Base-by-base conservation (phyloP, 2,888 invertebrate species). In the Drosophila kambysellisi region DNA sequence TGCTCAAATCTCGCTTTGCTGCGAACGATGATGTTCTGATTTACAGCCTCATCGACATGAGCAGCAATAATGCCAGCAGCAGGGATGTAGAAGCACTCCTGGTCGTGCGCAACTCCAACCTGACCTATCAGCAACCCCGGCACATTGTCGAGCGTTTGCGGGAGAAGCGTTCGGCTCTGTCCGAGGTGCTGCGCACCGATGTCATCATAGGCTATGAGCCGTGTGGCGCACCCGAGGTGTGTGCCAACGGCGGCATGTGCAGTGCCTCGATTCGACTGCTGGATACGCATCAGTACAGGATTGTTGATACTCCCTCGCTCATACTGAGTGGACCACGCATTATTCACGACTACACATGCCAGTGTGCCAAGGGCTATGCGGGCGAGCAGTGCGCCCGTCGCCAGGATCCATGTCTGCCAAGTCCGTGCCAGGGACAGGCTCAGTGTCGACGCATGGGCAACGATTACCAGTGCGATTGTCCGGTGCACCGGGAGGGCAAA, bases 331-430 rank as follows among this genome's bases (percentile, higher is more conserved):
- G 97, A 0, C 98, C 98, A 0, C 93, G 95, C 50, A 95, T 98
- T 0, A 94, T 95, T 11, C 96, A 97, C 91, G 96, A 96, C 78
- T 96, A 96, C 91, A 94, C 94, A 4, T 98, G 98, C 91, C 95
- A 96, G 76, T 98, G 98, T 91, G 95, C 95, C 0, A 96, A 97
- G 74, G 97, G 97, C 51, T 98, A 97, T 91, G 96, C 96, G 17
- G 98, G 98, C 0, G 94, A 94, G 1, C 95, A 95, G 70, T 98
- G 98, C 92, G 97, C 97, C 88, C 96, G 96, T 88, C 95, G 97
- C 9, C 97, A 97, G 94, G 98, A 98, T 94, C 99, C 99, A 0
- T 98, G 98, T 91, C 95, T 96, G 32, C 97, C 97, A 1, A 97
- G 96, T 92, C 98, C 98, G 6, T 99, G 99, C 91, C 95, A 96